phyloP scores from a whole-genome alignment of 2,797 vertebrate genomes.

The Acipenser oxyrinchus region DNA sequence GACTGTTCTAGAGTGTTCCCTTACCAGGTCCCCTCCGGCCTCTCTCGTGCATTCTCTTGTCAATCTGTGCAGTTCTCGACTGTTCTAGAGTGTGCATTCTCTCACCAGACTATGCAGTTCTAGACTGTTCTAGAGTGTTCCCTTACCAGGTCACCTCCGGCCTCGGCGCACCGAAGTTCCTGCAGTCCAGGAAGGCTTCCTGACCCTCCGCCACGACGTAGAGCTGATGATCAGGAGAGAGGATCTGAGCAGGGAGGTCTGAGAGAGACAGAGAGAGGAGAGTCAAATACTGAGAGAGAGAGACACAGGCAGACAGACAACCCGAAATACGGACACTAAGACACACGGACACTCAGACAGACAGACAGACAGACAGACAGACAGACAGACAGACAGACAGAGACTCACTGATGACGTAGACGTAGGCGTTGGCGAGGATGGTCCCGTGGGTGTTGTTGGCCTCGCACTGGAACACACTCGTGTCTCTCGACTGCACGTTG shows the following conservation, averaged over 20 bases:
- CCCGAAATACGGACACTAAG: too few species aligned
- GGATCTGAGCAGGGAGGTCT: conserved; percentile 78
- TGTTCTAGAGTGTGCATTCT: too few species aligned
- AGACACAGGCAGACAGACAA: too few species aligned
- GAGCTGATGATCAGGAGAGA: conserved; percentile 50
- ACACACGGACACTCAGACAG: too few species aligned
- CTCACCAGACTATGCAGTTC: too few species aligned
- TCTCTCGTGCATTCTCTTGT: too few species aligned
- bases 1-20: conserved; percentile 1
- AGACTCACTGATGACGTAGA: conserved; percentile 68
- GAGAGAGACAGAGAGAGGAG: conserved; percentile 8
- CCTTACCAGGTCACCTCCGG: conserved; percentile 71
- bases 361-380: background rate
- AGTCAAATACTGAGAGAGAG: too few species aligned
- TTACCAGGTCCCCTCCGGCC: background rate
- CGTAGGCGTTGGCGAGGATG: conserved; percentile 65
- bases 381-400: background rate
- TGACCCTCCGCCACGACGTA: conserved; percentile 59
- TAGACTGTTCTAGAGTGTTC: too few species aligned
- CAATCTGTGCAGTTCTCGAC: too few species aligned
- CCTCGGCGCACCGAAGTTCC: conserved; percentile 67
- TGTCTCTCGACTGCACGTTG: conserved; percentile 55
- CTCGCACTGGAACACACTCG: conserved; percentile 78
- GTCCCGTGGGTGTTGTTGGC: conserved; percentile 68
- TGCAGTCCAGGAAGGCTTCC: conserved; percentile 52